Base-by-base conservation (phyloP, 2,113 vertebrate species). In the Cottus gobio region DNA sequence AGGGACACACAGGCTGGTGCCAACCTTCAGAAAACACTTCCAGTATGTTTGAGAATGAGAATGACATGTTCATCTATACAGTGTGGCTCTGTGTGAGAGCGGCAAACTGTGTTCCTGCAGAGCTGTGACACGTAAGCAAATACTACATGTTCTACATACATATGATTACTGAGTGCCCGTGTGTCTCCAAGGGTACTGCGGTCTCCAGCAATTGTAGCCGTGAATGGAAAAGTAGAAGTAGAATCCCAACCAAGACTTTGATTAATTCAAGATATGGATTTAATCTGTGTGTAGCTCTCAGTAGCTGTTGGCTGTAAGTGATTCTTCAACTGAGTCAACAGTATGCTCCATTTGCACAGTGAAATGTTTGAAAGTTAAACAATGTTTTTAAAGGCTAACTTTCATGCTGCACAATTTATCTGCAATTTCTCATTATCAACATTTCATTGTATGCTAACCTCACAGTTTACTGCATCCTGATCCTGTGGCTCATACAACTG, bases 21-120 rank as follows among this genome's bases (percentile, higher is more conserved):
- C 91, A 94, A 90, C 84, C 84, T 87, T 89, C 84, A 92, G 87
- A 87, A 92, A 88, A 80, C 87, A 90, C 86, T 86, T 90, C 85
- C 85, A 90, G 85, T 58, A 63, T 82, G 85, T 88, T 92, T 88
- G 87, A 90, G 86, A 90, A 89, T 81, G 80, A 87, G 77, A 86
- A 73, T 89, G 75, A 88, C 89, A 81, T 83, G 79, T 85, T 83
- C 87, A 82, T 83, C 78, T 77, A 74, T 82, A 77, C 65, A n/a
- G n/a, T 68, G 62, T 30, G 54, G 10, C 73, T 70, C 80, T n/a
- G 48, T 73, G 74, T 67, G 76, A 77, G 54, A 73, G 76, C 39
- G 1, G 44, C 39, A 31, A 37, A 73, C 68, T 71, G 54, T 72
- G 82, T 65, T 85, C 64, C 76, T 67, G 81, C 36, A 52, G 75